Conservation (phyloP, 2,797 vertebrate species). For the Myotis planiceps region DNA sequence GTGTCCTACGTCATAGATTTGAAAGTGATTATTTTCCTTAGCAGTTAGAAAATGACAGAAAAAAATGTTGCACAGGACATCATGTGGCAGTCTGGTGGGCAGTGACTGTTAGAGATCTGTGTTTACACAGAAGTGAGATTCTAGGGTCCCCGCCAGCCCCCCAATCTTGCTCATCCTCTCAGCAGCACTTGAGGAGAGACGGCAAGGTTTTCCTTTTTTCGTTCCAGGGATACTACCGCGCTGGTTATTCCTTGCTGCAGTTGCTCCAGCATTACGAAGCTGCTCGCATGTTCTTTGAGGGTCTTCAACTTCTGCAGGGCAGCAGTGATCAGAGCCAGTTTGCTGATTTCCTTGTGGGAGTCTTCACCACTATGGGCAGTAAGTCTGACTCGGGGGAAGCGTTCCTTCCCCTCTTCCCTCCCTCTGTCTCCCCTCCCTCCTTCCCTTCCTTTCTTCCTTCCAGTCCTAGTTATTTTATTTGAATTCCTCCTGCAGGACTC, state of each 20-base stretch:
- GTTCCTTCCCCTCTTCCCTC: not conserved
- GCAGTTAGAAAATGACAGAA: not conserved
- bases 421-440: no score
- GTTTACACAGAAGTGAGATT: not conserved
- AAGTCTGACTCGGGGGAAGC: conserved; percentile 35
- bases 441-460: not conserved
- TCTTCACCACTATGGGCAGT: conserved; percentile 86
- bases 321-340: conserved; percentile 74
- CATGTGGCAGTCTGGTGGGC: not conserved
- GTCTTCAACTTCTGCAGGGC: conserved; percentile 77
- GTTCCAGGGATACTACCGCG: conserved; percentile 87
- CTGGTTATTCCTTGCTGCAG: conserved; percentile 83
- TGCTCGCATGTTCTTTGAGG: conserved; percentile 80
- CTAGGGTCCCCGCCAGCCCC: not conserved
- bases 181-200: not conserved
- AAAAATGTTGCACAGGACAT: not conserved
- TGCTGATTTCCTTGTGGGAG: conserved; percentile 86
- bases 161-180: not conserved
- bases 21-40: conserved; percentile 10
- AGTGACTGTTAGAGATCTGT: not conserved
- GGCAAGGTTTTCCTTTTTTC: not conserved
- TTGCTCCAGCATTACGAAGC: conserved; percentile 74
- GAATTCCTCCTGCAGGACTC: not conserved
- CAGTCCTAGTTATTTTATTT: not conserved
- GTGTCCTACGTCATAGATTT: not conserved